Evolutionary conservation across 2,888 invertebrate species (phyloP).

Genomic region (Oxytorus armatus): DNA sequence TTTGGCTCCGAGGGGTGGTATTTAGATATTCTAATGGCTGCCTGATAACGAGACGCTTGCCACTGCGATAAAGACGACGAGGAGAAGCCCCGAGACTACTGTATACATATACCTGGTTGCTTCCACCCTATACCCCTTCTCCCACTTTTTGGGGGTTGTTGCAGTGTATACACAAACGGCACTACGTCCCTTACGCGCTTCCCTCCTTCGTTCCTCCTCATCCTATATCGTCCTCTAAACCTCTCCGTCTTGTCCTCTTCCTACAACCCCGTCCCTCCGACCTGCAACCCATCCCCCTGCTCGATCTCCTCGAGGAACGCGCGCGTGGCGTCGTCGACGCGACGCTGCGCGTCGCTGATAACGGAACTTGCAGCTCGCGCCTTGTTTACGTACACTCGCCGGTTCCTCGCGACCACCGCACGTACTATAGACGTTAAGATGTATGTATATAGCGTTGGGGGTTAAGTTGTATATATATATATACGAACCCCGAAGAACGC

Average conservation of each 20-base stretch:
- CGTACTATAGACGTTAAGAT: slow-evolving; percentile 27
- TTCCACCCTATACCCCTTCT: slow-evolving; percentile 7
- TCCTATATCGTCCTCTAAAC: slow-evolving; percentile 58
- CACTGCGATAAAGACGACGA: slow-evolving; percentile 82
- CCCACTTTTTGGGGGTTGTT: slow-evolving; percentile 27
- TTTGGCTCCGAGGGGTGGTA: slow-evolving; percentile 81
- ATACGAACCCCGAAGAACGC: slow-evolving; percentile 18
- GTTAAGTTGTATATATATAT: too few species aligned
- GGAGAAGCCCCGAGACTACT: slow-evolving; percentile 48
- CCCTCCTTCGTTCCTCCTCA: slow-evolving; percentile 32
- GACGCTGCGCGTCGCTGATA: slow-evolving; percentile 84
- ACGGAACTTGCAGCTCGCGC: slow-evolving; percentile 75
- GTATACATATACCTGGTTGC: slow-evolving; percentile 25
- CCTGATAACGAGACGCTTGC: slow-evolving; percentile 84
- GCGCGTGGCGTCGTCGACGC: slow-evolving; percentile 68
- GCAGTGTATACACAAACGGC: slow-evolving; percentile 20
- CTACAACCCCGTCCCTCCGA: too few species aligned
- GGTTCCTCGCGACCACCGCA: slow-evolving; percentile 61
- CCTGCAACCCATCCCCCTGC: too few species aligned
- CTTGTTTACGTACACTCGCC: slow-evolving; percentile 77
- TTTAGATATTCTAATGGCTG: slow-evolving; percentile 85
- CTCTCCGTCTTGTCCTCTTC: slow-evolving; percentile 51
- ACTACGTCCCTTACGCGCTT: slow-evolving; percentile 34
- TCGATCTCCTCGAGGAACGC: slow-evolving; percentile 56
- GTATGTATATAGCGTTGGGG: slow-evolving; percentile 15